phyloP scores from a whole-genome alignment of 1,140 invertebrate species.

The Nylanderia fulva region DNA sequence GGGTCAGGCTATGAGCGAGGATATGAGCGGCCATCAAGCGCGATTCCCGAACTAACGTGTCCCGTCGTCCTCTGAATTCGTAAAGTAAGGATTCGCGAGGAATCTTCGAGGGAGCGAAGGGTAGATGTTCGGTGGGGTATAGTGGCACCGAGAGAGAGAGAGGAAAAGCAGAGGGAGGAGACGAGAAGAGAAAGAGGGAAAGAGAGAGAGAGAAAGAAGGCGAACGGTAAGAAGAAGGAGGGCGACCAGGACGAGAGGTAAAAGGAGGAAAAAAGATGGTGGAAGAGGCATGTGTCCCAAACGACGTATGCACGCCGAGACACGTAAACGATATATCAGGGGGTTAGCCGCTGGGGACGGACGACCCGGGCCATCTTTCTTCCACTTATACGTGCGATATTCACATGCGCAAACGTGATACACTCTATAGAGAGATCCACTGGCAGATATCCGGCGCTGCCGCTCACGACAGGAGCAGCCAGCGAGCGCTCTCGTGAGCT shows the following conservation, averaged over 20 bases:
- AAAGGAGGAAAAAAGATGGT: constrained; percentile 62
- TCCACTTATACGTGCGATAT: constrained; percentile 84
- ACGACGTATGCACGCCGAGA: constrained; percentile 85
- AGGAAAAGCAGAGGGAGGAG: not conserved
- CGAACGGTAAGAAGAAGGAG: constrained; percentile 10
- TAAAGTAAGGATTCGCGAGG: constrained; percentile 81
- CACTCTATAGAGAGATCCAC: constrained; percentile 82
- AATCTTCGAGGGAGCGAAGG: constrained; percentile 59
- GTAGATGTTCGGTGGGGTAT: constrained; percentile 48
- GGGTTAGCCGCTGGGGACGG: constrained; percentile 86
- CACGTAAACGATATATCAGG: constrained; percentile 86
- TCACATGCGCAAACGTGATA: constrained; percentile 84
- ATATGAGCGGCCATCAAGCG: constrained; percentile 56
- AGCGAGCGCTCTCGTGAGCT: constrained; percentile 79
- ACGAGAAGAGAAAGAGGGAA: constrained; percentile 4
- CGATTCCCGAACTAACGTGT: constrained; percentile 75
- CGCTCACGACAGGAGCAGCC: constrained; percentile 72
- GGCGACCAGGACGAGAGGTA: constrained; percentile 8
- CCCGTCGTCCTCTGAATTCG: constrained; percentile 81
- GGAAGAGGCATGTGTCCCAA: constrained; percentile 84
- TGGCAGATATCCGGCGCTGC: constrained; percentile 75
- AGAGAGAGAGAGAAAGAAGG: not conserved
- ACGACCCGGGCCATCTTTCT: constrained; percentile 85
- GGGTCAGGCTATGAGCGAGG: constrained; percentile 29
- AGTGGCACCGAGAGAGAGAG: not conserved